Base-by-base conservation (phyloP, 2,113 vertebrate species). In the Leptobrachium ailaonicum region DNA sequence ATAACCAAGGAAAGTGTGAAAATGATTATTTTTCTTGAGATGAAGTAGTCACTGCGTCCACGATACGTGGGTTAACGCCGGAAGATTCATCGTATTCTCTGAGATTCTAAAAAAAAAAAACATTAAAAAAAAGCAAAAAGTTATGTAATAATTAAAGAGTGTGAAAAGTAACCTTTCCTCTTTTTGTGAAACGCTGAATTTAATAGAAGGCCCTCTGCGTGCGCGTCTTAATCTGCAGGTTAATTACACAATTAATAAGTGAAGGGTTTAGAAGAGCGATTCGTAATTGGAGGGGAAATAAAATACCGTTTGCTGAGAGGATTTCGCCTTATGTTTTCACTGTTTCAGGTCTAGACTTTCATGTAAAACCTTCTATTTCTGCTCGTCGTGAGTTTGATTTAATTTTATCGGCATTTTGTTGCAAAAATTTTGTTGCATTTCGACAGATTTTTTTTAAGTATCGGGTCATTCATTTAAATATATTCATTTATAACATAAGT, bases 241-340 rank as follows among this genome's bases (percentile, higher is more conserved):
- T 80, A 80, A 74, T 80, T 73, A 74, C 78, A 68, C 78, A 80
- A 80, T 80, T 80, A 80, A 80, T 80, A 74, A 74, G 71, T 80
- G 78, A 80, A 80, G 78, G 64, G 78, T 74, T 80, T 74, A 56
- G 50, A 80, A 60, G 78, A 74, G 53, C 63, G 78, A 80, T 10
- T 14, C 68, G 74, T 80, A 80, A 80, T 74, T 80, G 71, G 71
- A 80, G 63, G 50, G 73, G 67, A 62, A 32, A 32, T 32, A 75
- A 74, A 60, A 68, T 68, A 68, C 47, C 73, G 54, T 79, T 66
- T 66, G 60, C 50, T 9, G 47, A 80, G 70, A 44, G 50, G 41
- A 44, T 42, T 14, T 66, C 32, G 60, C 5, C 12, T 20, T 63
- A 44, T 13, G 58, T 67, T 74, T 64, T 75, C 9, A 41, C 13